Evolutionary conservation across 2,888 invertebrate species (phyloP).

Genomic region (Archips crataeganus): DNA sequence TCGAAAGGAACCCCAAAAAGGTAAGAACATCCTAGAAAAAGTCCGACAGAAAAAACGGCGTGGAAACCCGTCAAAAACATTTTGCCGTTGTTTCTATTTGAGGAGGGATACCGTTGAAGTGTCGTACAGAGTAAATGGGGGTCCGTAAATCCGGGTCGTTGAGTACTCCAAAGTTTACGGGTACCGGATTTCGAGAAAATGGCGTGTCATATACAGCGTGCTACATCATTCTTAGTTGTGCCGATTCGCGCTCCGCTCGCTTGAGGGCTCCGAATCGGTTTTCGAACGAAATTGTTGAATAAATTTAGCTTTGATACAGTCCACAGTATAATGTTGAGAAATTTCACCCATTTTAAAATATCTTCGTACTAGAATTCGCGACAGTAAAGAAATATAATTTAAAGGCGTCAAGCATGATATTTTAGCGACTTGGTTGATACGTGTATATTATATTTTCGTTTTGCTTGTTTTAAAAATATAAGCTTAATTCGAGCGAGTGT

Average conservation of each 20-base stretch:
- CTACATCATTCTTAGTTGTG: conserved; percentile 43
- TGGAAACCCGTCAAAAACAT: conserved; percentile 59
- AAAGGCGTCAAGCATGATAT: no score
- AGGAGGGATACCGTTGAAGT: conserved; percentile 69
- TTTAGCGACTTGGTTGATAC: no score
- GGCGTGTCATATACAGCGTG: conserved; percentile 44
- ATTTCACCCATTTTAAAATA: not conserved
- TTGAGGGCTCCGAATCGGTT: conserved; percentile 31
- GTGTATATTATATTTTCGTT: no score
- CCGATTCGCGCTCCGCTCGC: conserved; percentile 32
- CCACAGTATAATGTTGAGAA: conserved; percentile 19
- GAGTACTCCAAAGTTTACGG: conserved; percentile 69
- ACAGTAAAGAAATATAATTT: no score
- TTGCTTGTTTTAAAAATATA: no score
- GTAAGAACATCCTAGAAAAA: conserved; percentile 37
- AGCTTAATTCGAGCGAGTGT: no score
- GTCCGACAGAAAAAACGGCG: conserved; percentile 43
- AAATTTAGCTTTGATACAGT: conserved; percentile 40
- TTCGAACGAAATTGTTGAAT: conserved; percentile 36
- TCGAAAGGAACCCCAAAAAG: conserved; percentile 43
- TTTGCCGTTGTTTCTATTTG: conserved; percentile 70
- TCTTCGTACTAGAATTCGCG: not conserved
- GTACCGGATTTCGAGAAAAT: conserved; percentile 50
- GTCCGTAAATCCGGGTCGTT: conserved; percentile 69
- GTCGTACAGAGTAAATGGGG: conserved; percentile 72